Evolutionary conservation across 2,797 vertebrate species (phyloP), one percentile per base, ranked within the genome.

Genomic region (Oreonectes daqikongensis): DNA sequence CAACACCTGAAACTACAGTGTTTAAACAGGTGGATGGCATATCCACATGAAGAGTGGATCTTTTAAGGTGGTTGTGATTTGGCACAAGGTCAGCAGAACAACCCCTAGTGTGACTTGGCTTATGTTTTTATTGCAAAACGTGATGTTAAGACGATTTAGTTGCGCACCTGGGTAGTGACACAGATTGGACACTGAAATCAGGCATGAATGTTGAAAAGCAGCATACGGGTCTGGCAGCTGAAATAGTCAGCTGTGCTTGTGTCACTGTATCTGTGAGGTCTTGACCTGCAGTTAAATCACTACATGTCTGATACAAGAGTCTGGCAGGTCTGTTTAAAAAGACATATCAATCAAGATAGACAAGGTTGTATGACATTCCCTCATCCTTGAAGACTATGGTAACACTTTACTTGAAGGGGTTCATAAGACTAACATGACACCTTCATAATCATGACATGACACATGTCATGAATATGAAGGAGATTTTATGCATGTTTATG

Each of bases 1-100:
- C 48, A 60, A 75, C 81, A 83, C 81, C 81, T 84, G 81, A 66
- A 79, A 84, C 70, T 67, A 81, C 77, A 75, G 42, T 17, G 30
- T 28, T 71, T 81, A 46, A 76, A 53, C 35, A 20, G 59, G 18
- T 2, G 38, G 68, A 35, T 46, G 6, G 46, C 53, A 26, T 48
- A 64, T 32, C 48, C 28, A 35, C 64, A 72, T 70, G 32, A 67
- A 68, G 20, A 59, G n/a, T 1, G 44, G 26, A 40, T 77, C 15
- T 53, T 35, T 55, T 69, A 52, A 35, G 53, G 20, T 32, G 20
- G 79, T 11, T 57, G 65, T 48, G 78, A 53, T 70, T 73, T 68
- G 65, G 72, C 69, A 52, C 17, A 17, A 40, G 10, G 32, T 77
- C 57, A 57, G 38, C 18, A 20, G 24, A 63, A 80, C 44, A 59